Evolutionary conservation across 2,113 vertebrate genomes (phyloP), one percentile per base, ranked within the genome.

Genomic region (Oncorhynchus nerka): DNA sequence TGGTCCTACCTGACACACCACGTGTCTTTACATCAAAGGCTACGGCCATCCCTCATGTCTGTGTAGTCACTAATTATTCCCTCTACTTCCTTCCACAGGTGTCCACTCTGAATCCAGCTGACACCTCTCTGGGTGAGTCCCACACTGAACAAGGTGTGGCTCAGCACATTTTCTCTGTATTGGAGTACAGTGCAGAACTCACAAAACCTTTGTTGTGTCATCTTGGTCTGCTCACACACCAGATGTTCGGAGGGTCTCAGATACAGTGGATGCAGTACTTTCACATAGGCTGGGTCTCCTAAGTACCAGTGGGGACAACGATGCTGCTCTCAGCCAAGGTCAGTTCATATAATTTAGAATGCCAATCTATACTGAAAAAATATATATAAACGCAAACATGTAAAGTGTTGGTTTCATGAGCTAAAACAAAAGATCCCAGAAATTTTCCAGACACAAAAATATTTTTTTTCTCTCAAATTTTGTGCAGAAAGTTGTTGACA

Each of bases 81-180:
- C 11, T 65, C 64, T 62, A 16, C 9, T 71, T 51, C 49, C 26
- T 26, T 30, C 9, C 39, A 30, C 74, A 85, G 83, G 22, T 8
- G 5, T 7, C 2, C 7, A 19, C 9, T 8, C 7, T 61, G 16
- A 61, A 32, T 73, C 69, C 45, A 19, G 48, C 32, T 4, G 64
- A 48, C 76, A 75, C 34, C 13, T 73, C 80, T 59, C 0, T 77
- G 59, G 81, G 85, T 88, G n/a, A 83, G 75, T 82, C 57, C 22
- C 28, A 3, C 0, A 48, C 30, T 4, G 3, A 8, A 11, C 30
- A 26, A 7, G 30, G 28, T 34, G 34, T 19, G 2, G 5, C 19
- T 22, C 34, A 12, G 39, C 39, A 32, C 20, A 19, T 19, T 20
- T 39, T 12, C 20, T 48, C 34, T 4, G 32, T 34, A 45, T 9